A percentile compares a stretch with the other conserved stretches of the same genome.
These are phyloP conservation scores for Philaethria dido DNA, from an alignment of 2,888 invertebrate species.

Conservation along the genomic window DNA sequence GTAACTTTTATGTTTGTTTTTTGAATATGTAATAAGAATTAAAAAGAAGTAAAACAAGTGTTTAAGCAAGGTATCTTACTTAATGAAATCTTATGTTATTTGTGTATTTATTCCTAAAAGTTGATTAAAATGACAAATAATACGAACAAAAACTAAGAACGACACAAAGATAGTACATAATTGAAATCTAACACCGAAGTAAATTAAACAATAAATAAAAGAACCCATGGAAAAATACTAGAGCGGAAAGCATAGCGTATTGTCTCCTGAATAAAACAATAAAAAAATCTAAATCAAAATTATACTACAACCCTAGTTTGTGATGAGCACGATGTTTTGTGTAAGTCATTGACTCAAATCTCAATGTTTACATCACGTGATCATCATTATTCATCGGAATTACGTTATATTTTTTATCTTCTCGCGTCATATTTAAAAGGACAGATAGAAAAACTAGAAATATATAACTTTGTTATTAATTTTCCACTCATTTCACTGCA, in stretches of 20 bases:
- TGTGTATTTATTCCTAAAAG: no score
- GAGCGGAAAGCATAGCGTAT: no score
- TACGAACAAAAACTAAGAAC: no score
- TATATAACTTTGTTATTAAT: no score
- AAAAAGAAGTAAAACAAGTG: no score
- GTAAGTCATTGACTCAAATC: background rate
- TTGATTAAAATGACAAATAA: no score
- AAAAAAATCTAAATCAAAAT: background rate
- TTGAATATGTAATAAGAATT: background rate
- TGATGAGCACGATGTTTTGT: background rate
- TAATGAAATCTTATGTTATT: no score
- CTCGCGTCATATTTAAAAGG: background rate
- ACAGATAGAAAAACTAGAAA: background rate
- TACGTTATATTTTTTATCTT: background rate
- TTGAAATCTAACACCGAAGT: background rate
- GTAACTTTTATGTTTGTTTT: background rate
- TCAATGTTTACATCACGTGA: slow-evolving; percentile 40
- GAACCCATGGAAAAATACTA: background rate
- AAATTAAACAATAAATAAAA: background rate
- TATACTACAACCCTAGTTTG: slow-evolving; percentile 5
- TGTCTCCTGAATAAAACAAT: background rate
- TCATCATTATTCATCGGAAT: background rate
- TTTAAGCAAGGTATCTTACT: no score
- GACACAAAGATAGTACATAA: no score
- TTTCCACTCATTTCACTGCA: background rate